phyloP scores from a whole-genome alignment of 2,113 vertebrate genomes.

The Fregetta grallaria region DNA sequence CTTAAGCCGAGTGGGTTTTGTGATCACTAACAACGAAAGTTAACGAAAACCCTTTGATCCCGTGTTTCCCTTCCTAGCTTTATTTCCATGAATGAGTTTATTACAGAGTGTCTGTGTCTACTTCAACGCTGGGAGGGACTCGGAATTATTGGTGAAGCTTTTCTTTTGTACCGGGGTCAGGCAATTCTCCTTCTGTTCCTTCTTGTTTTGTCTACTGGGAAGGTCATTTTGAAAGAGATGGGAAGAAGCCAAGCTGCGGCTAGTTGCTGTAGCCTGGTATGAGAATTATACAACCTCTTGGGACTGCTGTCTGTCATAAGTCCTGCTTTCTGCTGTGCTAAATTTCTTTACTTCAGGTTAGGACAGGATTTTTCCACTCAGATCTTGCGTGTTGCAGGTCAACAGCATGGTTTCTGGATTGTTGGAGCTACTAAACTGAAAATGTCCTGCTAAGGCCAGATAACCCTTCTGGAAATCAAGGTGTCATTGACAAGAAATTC shows the following conservation, averaged over 20 bases:
- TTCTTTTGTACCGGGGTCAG: neutral
- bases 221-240: slow-evolving; percentile 16
- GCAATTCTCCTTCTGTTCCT: neutral
- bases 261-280: neutral
- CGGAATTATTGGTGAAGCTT: neutral
- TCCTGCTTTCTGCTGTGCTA: neutral
- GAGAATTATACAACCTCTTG: neutral
- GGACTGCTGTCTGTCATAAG: slow-evolving; percentile 3
- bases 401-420: neutral
- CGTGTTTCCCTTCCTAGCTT: neutral
- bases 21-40: neutral
- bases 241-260: slow-evolving; percentile 15
- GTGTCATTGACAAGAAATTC: neutral
- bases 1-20: neutral
- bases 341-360: neutral
- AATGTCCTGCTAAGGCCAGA: neutral
- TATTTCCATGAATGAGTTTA: neutral
- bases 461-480: neutral
- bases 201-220: neutral
- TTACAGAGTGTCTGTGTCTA: fast-evolving
- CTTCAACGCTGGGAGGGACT: neutral
- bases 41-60: neutral
- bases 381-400: neutral
- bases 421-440: fast-evolving
- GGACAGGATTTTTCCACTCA: slow-evolving; percentile 21